phyloP scores from a whole-genome alignment of 2,888 invertebrate genomes.

The Drosophila pseudotakahashii region DNA sequence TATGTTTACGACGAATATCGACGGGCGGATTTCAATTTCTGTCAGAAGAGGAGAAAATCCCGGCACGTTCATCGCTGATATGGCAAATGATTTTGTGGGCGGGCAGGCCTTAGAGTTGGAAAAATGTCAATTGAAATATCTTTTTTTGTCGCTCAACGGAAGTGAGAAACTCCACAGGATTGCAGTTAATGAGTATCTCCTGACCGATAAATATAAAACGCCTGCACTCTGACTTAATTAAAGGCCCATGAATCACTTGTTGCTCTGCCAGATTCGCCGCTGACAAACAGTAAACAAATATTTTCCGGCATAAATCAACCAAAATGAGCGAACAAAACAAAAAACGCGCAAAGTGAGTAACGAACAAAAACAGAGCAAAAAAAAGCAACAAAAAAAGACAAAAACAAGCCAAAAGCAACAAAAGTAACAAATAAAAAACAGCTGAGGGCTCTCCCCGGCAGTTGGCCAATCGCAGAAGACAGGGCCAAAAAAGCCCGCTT shows the following conservation, averaged over 20 bases:
- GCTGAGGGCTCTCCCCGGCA: slow-evolving; percentile 64
- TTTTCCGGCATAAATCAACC: slow-evolving; percentile 73
- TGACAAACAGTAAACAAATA: slow-evolving; percentile 47
- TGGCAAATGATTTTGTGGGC: slow-evolving; percentile 52
- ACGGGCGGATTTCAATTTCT: slow-evolving; percentile 67
- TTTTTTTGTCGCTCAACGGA: background rate
- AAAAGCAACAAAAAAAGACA: too few species aligned
- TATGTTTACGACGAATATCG: slow-evolving; percentile 60
- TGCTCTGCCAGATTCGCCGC: slow-evolving; percentile 49
- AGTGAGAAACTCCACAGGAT: slow-evolving; percentile 3
- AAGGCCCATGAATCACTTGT: slow-evolving; percentile 71
- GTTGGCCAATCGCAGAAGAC: slow-evolving; percentile 66
- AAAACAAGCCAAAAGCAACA: slow-evolving; percentile 1
- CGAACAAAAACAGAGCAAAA: slow-evolving; percentile 43
- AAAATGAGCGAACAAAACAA: slow-evolving; percentile 66
- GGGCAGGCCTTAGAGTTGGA: slow-evolving; percentile 13
- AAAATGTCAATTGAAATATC: slow-evolving; percentile 36
- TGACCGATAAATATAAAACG: slow-evolving; percentile 11
- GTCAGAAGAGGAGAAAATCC: slow-evolving; percentile 59
- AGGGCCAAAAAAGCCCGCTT: slow-evolving; percentile 64
- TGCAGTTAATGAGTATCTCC: slow-evolving; percentile 52
- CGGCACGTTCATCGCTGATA: slow-evolving; percentile 79
- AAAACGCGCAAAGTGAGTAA: slow-evolving; percentile 54
- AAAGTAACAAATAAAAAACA: slow-evolving; percentile 49
- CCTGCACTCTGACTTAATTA: slow-evolving; percentile 54